Evolutionary conservation across 2,888 invertebrate species (phyloP), one percentile per base, ranked within the genome.

Genomic region (Cataglyphis cursor): DNA sequence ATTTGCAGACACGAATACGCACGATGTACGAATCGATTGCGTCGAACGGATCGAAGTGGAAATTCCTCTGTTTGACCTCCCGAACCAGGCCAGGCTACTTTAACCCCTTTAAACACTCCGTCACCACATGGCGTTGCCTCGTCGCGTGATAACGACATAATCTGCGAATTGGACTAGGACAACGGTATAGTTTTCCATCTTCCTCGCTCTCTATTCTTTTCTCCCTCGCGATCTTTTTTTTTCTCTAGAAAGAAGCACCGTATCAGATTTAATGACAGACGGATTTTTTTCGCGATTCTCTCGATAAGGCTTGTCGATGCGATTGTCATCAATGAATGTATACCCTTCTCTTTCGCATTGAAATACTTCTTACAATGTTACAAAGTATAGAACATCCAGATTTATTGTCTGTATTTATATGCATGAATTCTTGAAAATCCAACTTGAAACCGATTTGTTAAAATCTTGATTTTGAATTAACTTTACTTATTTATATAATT

Each of bases 11-110:
- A 44, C 81, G 75, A 65, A 24, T 74, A 74, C 18, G 31, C 35
- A 38, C 24, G 31, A 82, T 35, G 31, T 21, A 21, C 18, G 31
- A 82, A 59, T 78, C 76, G 73, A 83, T 72, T 64, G n/a, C 41
- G 73, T 64, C 76, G 72, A 83, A 76, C 35, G 76, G 65, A 78
- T 85, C 54, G 15, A 66, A 83, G 74, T 84, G 80, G 72, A 75
- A 82, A 82, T 85, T 82, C 82, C 41, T 85, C 74, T 64, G 54
- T 81, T 78, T 85, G 86, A 86, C 85, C 85, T 82, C 44, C 65
- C 86, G 82, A 86, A 82, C 64, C 85, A 82, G 85, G 85, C 74
- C 84, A 82, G 35, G 82, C 85, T 82, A 80, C 85, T 86, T 86
- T 85, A 84, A 86, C 82, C 86, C 80, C 84, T 82, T 82, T 83